These are phyloP conservation scores for Enteromius radiatus DNA, from an alignment of 2,797 vertebrate genomes.

Conservation along the genomic window DNA sequence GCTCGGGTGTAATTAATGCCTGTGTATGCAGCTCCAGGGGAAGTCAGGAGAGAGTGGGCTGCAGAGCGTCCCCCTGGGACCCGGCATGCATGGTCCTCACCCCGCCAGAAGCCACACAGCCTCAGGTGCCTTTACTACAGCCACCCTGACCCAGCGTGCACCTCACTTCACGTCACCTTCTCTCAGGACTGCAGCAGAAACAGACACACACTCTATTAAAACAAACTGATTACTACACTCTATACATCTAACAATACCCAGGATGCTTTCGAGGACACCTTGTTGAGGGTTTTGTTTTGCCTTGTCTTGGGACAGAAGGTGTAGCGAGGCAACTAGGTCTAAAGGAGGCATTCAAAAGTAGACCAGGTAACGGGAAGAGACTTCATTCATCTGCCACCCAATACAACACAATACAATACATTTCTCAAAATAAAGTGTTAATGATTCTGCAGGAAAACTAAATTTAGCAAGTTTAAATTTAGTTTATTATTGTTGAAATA, in stretches of 20 bases:
- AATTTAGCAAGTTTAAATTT: no score
- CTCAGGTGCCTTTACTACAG: constrained; percentile 47
- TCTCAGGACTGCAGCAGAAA: constrained; percentile 1
- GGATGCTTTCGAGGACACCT: constrained; percentile 18
- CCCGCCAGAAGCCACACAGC: constrained; percentile 52
- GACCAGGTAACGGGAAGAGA: constrained; percentile 43
- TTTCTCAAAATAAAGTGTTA: constrained; percentile 24
- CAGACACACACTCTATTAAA: neutral
- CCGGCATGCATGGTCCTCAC: constrained; percentile 39
- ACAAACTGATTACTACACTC: neutral
- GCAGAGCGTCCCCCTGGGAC: constrained; percentile 50
- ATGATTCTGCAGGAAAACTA: neutral
- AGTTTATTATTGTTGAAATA: no score
- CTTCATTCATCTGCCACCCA: constrained; percentile 34
- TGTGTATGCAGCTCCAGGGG: constrained; percentile 61
- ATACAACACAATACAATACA: constrained; percentile 17
- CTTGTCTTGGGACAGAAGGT: constrained; percentile 37
- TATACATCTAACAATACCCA: neutral
- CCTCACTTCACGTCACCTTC: neutral
- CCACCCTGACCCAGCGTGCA: constrained; percentile 43
- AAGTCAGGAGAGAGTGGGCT: constrained; percentile 57
- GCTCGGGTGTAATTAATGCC: constrained; percentile 67
- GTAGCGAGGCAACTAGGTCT: constrained; percentile 4
- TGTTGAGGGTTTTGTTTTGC: constrained; percentile 38
- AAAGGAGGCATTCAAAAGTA: constrained; percentile 50